Conservation (phyloP, 2,113 vertebrate genomes). For the Myrmecobius fasciatus region DNA sequence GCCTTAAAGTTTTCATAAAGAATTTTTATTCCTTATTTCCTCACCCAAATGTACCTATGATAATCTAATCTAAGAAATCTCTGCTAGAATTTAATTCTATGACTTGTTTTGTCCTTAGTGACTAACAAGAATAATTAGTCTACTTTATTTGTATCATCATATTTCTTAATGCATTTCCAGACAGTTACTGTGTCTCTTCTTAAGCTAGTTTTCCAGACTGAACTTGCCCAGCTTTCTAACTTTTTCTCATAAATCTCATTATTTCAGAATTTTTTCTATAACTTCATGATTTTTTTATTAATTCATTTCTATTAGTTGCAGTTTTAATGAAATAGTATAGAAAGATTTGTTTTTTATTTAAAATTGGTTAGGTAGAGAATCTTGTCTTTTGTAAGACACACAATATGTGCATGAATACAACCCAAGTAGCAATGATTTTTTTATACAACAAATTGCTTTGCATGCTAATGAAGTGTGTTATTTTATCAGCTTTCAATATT, state of each 20-base stretch:
- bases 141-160: neutral
- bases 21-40: neutral
- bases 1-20: neutral
- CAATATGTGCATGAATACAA: neutral
- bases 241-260: neutral
- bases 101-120: neutral
- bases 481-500: neutral
- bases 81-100: neutral
- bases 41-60: neutral
- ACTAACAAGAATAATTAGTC: neutral
- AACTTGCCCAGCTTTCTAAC: conserved; percentile 4
- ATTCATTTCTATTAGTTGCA: neutral
- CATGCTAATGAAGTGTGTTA: neutral
- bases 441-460: neutral
- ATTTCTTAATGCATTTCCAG: conserved; percentile 2
- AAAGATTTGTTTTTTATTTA: neutral
- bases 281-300: neutral
- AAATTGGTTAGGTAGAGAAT: neutral
- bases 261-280: conserved; percentile 1
- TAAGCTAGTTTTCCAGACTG: neutral
- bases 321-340: neutral
- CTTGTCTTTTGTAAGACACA: neutral
- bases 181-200: neutral
- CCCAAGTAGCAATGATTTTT: neutral
- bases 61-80: neutral